Conservation (phyloP, 2,797 vertebrate species). For the Rhinophrynus dorsalis region DNA sequence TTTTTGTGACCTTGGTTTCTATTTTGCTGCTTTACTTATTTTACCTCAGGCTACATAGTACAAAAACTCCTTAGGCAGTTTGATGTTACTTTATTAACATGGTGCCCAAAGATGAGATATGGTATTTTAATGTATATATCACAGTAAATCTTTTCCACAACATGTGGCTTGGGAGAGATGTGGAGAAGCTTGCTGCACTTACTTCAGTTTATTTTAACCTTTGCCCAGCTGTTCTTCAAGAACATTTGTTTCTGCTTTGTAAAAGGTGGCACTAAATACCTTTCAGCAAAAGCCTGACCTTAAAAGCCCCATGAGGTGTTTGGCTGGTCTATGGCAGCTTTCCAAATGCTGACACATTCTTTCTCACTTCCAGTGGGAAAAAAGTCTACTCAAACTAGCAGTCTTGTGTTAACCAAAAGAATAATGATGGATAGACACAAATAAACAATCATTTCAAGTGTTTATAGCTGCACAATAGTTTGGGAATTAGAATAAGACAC, state of each 20-base stretch:
- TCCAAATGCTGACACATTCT: constrained; percentile 46
- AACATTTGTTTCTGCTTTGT: constrained; percentile 50
- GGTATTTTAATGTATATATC: background rate
- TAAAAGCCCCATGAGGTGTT: constrained; percentile 48
- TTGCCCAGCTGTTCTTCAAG: constrained; percentile 31
- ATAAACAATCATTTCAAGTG: constrained; percentile 32
- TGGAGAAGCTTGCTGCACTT: background rate
- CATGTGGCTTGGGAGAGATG: background rate
- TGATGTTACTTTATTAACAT: background rate
- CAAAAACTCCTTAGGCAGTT: background rate
- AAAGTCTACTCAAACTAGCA: background rate
- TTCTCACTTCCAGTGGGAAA: constrained; percentile 39
- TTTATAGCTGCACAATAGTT: constrained; percentile 40
- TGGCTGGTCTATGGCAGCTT: constrained; percentile 39
- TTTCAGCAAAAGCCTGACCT: constrained; percentile 47
- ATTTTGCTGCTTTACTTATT: background rate
- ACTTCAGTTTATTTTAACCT: constrained; percentile 41
- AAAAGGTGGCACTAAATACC: constrained; percentile 49
- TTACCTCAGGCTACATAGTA: background rate
- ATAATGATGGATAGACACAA: constrained; percentile 40
- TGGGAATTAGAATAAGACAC: background rate
- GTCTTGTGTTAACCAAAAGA: background rate
- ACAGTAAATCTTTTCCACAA: background rate
- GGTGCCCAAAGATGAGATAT: background rate
- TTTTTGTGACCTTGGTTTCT: background rate